A percentile compares a stretch with the other conserved stretches of the same genome.
phyloP scores from a whole-genome alignment of 2,888 invertebrate genomes.

The Sarcophaga subvicina region DNA sequence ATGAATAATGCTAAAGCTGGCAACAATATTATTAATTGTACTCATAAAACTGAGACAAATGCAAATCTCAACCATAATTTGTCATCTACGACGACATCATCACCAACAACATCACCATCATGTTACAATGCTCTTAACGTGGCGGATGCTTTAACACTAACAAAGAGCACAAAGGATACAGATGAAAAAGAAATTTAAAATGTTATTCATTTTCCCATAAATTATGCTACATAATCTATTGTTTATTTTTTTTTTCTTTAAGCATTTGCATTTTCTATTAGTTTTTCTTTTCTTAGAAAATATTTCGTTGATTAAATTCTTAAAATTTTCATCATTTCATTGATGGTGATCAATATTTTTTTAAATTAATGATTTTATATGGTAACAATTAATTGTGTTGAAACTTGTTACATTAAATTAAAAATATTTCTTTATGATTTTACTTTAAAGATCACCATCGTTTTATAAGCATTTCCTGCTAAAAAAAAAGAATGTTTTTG shows the following conservation, averaged over 20 bases:
- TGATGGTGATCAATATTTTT: no score
- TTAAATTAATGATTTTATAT: no score
- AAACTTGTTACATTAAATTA: no score
- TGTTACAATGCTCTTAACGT: constrained; percentile 62
- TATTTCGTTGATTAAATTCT: no score
- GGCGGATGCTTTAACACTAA: constrained; percentile 66
- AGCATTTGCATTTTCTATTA: neutral
- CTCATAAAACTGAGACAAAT: constrained; percentile 42
- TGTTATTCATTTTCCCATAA: neutral
- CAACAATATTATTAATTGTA: constrained; percentile 57
- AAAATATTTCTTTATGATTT: no score
- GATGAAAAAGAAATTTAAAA: constrained; percentile 73
- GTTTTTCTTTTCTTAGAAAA: no score
- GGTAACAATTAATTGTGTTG: no score
- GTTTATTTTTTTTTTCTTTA: neutral
- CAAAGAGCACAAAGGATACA: constrained; percentile 65
- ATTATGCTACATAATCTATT: neutral
- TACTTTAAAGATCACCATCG: no score
- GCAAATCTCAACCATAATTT: constrained; percentile 47
- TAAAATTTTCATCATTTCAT: no score
- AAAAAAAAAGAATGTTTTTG: no score
- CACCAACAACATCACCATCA: constrained; percentile 41
- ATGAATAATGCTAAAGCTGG: constrained; percentile 39
- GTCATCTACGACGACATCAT: constrained; percentile 48
- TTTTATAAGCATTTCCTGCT: no score